A percentile compares a stretch with the other conserved stretches of the same genome.
Conservation (phyloP, 2,113 vertebrate genomes). For the Carlito syrichta region DNA sequence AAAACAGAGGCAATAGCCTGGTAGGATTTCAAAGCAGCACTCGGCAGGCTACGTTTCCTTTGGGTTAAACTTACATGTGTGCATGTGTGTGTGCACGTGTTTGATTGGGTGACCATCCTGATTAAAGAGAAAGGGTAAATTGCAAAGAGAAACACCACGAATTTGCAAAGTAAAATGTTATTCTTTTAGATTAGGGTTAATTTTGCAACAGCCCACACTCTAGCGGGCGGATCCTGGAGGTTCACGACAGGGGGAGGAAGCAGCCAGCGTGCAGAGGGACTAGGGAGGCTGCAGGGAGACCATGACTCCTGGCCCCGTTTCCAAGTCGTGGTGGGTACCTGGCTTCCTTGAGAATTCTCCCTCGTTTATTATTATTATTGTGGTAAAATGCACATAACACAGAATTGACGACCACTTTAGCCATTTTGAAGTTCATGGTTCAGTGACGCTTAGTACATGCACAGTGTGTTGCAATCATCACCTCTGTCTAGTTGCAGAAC, state of each 20-base stretch:
- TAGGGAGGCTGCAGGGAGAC: neutral
- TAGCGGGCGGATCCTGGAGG: neutral
- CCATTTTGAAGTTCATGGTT: neutral
- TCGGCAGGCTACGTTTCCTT: constrained; percentile 10
- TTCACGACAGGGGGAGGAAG: neutral
- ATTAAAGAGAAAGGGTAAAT: constrained; percentile 53
- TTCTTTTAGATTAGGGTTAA: constrained; percentile 55
- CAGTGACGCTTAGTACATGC: neutral
- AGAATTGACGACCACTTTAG: neutral
- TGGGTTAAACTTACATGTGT: neutral
- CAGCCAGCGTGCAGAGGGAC: neutral
- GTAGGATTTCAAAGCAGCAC: constrained; percentile 40
- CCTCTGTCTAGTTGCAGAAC: neutral
- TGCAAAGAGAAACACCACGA: constrained; percentile 47
- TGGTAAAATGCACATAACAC: neutral
- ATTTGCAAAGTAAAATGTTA: constrained; percentile 49
- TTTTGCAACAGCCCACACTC: neutral
- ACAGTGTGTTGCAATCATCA: neutral
- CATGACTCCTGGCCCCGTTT: neutral
- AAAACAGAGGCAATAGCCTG: neutral
- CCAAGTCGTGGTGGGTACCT: neutral
- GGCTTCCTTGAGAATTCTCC: neutral
- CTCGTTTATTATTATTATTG: neutral
- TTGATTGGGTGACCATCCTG: constrained; percentile 11
- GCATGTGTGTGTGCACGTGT: neutral